Evolutionary conservation across 1,140 invertebrate genomes (phyloP), one percentile per base, ranked within the genome.

Genomic region (Bacillus rossius): DNA sequence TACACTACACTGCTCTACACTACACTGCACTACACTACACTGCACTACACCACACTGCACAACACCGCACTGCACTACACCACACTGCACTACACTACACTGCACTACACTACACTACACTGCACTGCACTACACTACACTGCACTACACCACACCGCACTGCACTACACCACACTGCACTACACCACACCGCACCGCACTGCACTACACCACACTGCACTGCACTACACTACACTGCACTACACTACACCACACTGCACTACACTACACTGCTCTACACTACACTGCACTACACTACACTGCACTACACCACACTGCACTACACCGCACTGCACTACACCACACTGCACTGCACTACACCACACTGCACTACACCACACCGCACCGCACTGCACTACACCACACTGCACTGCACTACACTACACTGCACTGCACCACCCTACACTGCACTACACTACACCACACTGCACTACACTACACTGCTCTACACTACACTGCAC

Each of bases 131-230:
- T 48, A 16, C 19, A 8, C n/a, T n/a, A n/a, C n/a, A n/a, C n/a
- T 48, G 19, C 45, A 13, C 13, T 48, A 10, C 13, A 48, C 13
- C n/a, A 48, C 13, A 48, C 45, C 22, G 19, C 45, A 48, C 45
- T 48, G 19, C 45, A 48, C 45, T 8, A 48, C 45, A 48, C 45
- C 22, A 16, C 45, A 48, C 45, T 48, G 19, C 45, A 48, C 45
- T 8, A 48, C 45, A 48, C 45, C 22, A 16, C 45, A 48, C 45
- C 22, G 19, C 45, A 48, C 45, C 8, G 22, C 45, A 48, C 45
- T 48, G 45, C 45, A 48, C 45, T 48, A 20, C 45, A 48, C 45
- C 8, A 19, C 45, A 48, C 45, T 48, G 45, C 45, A 48, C 45
- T 48, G 45, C 45, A 48, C 45, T 48, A 16, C 45, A 48, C 45